Conservation (phyloP, 2,888 invertebrate genomes). For the Clepsis dumicolana region DNA sequence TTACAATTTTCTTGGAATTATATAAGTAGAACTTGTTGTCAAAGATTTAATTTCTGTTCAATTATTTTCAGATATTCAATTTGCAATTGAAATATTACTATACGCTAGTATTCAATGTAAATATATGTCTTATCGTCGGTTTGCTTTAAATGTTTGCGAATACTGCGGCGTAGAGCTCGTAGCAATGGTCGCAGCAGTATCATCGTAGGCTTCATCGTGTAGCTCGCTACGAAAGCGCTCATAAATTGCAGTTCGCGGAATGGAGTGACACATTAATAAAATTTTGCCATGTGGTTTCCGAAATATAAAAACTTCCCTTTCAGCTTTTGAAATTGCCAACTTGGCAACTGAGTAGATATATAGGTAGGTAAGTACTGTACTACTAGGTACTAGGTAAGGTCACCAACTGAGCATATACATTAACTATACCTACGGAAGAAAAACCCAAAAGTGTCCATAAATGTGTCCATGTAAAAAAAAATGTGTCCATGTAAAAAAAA, state of each 20-base stretch:
- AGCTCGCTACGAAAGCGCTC: not conserved
- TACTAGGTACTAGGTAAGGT: no score
- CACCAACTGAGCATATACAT: no score
- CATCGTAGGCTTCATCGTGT: slow-evolving; percentile 18
- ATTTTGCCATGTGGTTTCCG: not conserved
- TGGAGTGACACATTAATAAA: not conserved
- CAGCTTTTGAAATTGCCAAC: not conserved
- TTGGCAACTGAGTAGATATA: not conserved
- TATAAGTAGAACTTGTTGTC: not conserved
- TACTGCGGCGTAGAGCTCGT: slow-evolving; percentile 37
- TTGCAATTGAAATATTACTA: not conserved
- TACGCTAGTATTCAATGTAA: not conserved
- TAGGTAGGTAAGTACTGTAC: no score
- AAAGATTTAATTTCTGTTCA: no score
- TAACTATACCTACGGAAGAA: not conserved
- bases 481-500: no score
- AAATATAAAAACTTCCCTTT: not conserved
- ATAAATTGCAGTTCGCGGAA: not conserved
- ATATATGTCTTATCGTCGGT: no score
- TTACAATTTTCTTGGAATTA: not conserved
- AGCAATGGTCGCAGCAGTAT: slow-evolving; percentile 6
- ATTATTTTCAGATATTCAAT: no score
- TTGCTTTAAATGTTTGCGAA: slow-evolving; percentile 23
- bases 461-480: no score
- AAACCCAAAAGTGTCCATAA: not conserved